Conservation (phyloP, 2,888 invertebrate species). For the Drosophila pseudotalamancana region DNA sequence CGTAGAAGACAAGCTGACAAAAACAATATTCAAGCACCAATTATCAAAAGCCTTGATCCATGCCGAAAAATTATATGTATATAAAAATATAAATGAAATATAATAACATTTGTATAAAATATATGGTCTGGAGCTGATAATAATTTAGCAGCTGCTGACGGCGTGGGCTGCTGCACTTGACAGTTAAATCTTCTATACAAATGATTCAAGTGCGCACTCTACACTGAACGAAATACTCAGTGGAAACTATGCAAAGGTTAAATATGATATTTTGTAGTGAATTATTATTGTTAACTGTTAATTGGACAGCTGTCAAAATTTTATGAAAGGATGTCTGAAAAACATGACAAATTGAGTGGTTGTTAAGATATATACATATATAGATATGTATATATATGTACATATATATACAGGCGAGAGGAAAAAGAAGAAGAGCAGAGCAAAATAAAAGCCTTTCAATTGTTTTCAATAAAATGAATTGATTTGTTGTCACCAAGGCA, state of each 20-base stretch:
- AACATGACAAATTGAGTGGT: conserved; percentile 20
- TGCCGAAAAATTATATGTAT: conserved; percentile 21
- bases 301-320: conserved; percentile 25
- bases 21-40: conserved; percentile 19
- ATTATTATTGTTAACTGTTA: conserved; percentile 14
- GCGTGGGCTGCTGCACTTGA: conserved; percentile 64
- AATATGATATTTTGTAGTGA: neutral
- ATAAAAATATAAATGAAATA: neutral
- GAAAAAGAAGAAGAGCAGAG: neutral
- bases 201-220: conserved; percentile 34
- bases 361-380: too few relatives aligned
- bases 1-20: conserved; percentile 15
- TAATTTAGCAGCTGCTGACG: conserved; percentile 42
- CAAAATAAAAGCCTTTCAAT: conserved; percentile 60
- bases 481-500: conserved; percentile 67
- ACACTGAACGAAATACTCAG: conserved; percentile 36
- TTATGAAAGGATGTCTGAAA: conserved; percentile 29
- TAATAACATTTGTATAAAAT: conserved; percentile 24
- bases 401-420: neutral
- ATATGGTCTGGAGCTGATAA: conserved; percentile 51
- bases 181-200: conserved; percentile 38
- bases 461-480: conserved; percentile 75
- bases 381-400: neutral
- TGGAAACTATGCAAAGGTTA: too few relatives aligned
- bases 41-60: conserved; percentile 61